Base-by-base conservation (phyloP, 2,888 invertebrate species). In the Corythucha ciliata region DNA sequence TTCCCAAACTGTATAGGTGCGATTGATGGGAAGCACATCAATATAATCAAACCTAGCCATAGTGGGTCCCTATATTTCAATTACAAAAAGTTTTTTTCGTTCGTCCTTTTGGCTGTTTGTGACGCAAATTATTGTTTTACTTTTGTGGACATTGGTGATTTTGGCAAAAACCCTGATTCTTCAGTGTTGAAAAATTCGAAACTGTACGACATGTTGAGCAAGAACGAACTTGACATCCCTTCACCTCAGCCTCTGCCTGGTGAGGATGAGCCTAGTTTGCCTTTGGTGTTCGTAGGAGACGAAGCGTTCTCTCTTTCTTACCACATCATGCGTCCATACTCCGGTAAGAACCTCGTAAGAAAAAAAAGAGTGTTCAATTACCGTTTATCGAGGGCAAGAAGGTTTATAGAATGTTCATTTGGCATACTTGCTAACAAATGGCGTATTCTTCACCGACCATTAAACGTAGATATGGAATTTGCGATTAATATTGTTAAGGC, bases 1-100 rank as follows among this genome's bases (percentile, higher is more conserved):
- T 59, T 58, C 50, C 51, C 37, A 21, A 37, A 57, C 25, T 56
- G 48, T 45, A 36, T 57, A 32, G 49, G 54, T 21, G 44, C 46
- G 16, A 42, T 52, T 12, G 48, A 55, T 22, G 52, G 55, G 26
- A 55, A 55, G 40, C 37, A 48, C 42, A 41, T 52, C 14, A n/a
- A 33, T 32, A 24, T 41, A n/a, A 37, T 22, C 14, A 55, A 53
- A 34, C 48, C 48, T 24, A 12, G 34, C n/a, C 12, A 6, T 4
- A 42, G 25, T 27, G 33, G 27, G 10, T 55, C 55, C 14, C n/a
- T 48, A 34, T 55, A 33, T 37, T 53, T 41, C 24, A 53, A 48
- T 25, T 55, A 48, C 21, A 44, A 53, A 44, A 27, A 53, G 7
- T 54, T 32, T 45, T 46, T 50, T 40, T 46, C 27, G n/a, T 41